Base-by-base conservation (phyloP, 2,888 invertebrate genomes). In the Acronicta alni region DNA sequence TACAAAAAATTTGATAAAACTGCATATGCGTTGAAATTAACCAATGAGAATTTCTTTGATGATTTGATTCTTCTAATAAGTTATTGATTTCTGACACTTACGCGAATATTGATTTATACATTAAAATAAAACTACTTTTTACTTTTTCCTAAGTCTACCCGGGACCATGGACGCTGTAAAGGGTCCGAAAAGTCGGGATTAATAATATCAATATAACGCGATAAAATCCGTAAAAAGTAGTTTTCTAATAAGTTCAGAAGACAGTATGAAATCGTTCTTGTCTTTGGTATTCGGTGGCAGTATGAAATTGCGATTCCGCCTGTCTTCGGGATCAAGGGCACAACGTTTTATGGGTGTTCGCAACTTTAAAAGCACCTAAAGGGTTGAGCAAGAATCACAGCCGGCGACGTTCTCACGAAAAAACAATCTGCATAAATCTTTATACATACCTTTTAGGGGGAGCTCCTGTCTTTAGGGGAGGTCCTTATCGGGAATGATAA, bases 401-500 rank as follows among this genome's bases (percentile, higher is more conserved):
- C 41, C 52, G 71, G 51, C 46, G 51, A 48, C n/a, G 30, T 64
- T 75, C 67, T 60, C 72, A 75, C 61, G 63, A 62, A 67, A 71
- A 67, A 61, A 55, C 61, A 61, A 59, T 75, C 43, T 51, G 18
- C 48, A 64, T 64, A 57, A 75, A 67, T 64, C 62, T 56, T 14
- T 32, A 42, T 52, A 46, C 38, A 38, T 14, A 30, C 20, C 39
- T 49, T 42, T 41, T 14, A 23, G 4, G 46, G 48, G 49, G n/a
- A 12, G 8, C 14, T 48, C 15, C 39, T 37, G 37, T 57, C 43
- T 42, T 53, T 55, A 18, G 37, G 43, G 44, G 44, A 26, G 38
- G 44, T 53, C 43, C 60, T 64, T 72, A 72, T 61, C 52, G 67
- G 47, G 54, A 75, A 76, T 80, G 75, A 79, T 80, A 77, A 72